Conservation (phyloP, 2,113 vertebrate species). For the Eupsittula cactorum region DNA sequence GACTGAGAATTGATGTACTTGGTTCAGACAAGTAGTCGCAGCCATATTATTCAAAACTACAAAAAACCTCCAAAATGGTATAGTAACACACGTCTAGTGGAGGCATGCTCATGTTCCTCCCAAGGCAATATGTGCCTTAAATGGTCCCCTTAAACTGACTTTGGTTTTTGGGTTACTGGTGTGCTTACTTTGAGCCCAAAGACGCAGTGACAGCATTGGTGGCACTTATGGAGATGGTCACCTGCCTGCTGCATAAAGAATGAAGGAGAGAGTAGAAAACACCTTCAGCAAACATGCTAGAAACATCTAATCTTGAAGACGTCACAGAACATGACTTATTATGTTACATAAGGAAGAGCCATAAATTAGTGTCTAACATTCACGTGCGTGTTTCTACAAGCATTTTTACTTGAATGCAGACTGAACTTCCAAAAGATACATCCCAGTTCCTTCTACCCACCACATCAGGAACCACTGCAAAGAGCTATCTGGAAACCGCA, state of each 20-base stretch:
- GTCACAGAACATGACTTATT: accelerated
- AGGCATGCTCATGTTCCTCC: background rate
- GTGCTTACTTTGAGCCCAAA: accelerated
- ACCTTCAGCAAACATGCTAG: background rate
- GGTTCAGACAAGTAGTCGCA: background rate
- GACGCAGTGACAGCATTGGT: accelerated
- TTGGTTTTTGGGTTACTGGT: background rate
- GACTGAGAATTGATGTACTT: conserved; percentile 28
- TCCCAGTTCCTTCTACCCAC: background rate
- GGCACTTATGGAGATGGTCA: background rate
- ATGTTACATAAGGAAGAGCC: accelerated
- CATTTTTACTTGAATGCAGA: background rate
- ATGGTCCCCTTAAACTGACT: background rate
- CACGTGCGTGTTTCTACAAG: background rate
- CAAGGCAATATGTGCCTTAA: accelerated
- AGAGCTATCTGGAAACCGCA: background rate
- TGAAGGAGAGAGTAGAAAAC: background rate
- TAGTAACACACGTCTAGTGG: accelerated
- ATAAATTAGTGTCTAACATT: accelerated
- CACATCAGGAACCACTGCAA: background rate
- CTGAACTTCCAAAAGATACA: background rate
- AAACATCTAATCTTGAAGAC: background rate
- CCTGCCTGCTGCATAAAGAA: background rate
- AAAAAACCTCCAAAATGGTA: background rate
- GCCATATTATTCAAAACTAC: background rate